phyloP scores from a whole-genome alignment of 2,888 invertebrate genomes.

The Drosophila borealis region DNA sequence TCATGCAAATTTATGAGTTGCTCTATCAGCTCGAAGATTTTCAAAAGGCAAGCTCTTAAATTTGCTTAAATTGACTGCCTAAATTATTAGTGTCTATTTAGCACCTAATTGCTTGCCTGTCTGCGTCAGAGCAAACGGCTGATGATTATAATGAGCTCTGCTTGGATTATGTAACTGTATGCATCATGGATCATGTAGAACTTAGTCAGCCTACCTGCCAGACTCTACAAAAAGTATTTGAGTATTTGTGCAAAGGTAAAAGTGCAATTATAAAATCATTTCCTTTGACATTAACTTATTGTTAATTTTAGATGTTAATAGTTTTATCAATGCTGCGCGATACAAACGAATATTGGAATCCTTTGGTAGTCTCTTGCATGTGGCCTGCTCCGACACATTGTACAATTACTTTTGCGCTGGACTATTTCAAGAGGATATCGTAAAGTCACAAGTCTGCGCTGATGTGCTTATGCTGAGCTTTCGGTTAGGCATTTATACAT shows the following conservation, averaged over 20 bases:
- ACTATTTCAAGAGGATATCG: constrained; percentile 44
- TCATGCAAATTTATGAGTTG: constrained; percentile 44
- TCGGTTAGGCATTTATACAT: constrained; percentile 42
- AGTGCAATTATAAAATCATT: not conserved
- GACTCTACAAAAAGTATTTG: constrained; percentile 47
- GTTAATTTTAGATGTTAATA: constrained; percentile 35
- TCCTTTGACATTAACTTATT: not conserved
- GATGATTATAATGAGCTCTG: constrained; percentile 36
- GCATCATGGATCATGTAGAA: constrained; percentile 22
- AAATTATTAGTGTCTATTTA: constrained; percentile 15
- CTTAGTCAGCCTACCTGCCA: constrained; percentile 28
- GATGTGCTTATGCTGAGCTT: constrained; percentile 64
- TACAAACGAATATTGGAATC: constrained; percentile 56
- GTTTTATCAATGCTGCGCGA: constrained; percentile 39
- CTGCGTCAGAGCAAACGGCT: not conserved
- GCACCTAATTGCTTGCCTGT: constrained; percentile 38
- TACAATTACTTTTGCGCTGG: constrained; percentile 40
- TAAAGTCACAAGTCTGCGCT: constrained; percentile 51
- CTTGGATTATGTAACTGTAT: constrained; percentile 45
- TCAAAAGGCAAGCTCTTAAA: constrained; percentile 38
- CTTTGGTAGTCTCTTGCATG: constrained; percentile 47
- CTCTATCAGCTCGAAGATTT: constrained; percentile 56
- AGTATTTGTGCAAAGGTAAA: constrained; percentile 56
- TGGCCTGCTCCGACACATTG: constrained; percentile 26
- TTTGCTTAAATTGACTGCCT: not conserved